A percentile compares a stretch with the other conserved stretches of the same genome.
Evolutionary conservation across 2,113 vertebrate genomes (phyloP).

Genomic region (Gadus chalcogrammus): DNA sequence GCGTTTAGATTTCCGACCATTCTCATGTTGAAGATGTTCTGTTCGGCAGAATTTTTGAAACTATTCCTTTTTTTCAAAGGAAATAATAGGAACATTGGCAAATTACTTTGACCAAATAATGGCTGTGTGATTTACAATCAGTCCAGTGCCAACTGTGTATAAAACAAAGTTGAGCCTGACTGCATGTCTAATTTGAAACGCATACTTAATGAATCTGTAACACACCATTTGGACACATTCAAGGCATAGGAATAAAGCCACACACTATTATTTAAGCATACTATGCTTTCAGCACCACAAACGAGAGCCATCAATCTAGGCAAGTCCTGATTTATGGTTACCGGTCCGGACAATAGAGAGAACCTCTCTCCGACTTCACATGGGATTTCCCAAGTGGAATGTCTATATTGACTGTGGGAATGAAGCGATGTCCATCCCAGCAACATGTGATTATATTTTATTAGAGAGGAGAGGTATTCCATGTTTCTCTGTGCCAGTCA

Average conservation of each 20-base stretch:
- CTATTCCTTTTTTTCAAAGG: no score
- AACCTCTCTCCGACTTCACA: conserved; percentile 32
- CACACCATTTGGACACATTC: conserved; percentile 1
- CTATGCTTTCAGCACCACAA: conserved; percentile 12
- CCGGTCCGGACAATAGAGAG: conserved; percentile 8
- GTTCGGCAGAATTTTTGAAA: no score
- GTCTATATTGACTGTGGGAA: conserved; percentile 52
- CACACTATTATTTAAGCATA: conserved; percentile 14
- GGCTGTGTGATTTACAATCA: no score
- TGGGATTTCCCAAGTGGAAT: conserved; percentile 50
- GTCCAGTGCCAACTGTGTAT: no score
- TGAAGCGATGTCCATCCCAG: conserved; percentile 51
- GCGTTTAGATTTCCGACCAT: not conserved
- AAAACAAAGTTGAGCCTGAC: no score
- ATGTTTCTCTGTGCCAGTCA: conserved; percentile 48
- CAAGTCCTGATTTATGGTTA: conserved; percentile 14
- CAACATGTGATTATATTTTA: conserved; percentile 53
- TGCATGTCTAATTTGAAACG: no score
- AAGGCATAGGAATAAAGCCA: conserved; percentile 9
- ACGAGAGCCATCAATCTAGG: conserved; percentile 4
- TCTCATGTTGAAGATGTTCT: no score
- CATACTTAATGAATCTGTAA: no score
- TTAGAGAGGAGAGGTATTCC: conserved; percentile 38
- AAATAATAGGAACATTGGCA: no score
- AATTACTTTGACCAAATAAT: no score